phyloP scores from a whole-genome alignment of 2,888 invertebrate species.

The Didymodactylos carnosus region DNA sequence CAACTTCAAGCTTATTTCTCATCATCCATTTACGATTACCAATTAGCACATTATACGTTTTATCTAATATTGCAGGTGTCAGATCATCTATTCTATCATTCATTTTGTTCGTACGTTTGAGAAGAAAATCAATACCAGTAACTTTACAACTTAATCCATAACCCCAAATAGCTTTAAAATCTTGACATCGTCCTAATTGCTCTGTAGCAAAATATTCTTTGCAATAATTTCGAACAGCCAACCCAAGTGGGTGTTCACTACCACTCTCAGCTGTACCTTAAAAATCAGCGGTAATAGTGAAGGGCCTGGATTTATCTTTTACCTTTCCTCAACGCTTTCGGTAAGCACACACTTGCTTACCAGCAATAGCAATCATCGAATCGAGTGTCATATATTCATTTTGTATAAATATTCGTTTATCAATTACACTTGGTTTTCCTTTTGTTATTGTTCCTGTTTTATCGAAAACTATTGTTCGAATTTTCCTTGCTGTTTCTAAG shows the following conservation, averaged over 20 bases:
- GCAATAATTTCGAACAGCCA: slow-evolving; percentile 70
- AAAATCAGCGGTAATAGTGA: slow-evolving; percentile 50
- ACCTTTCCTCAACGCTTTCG: slow-evolving; percentile 40
- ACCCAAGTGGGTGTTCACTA: slow-evolving; percentile 86
- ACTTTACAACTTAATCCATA: slow-evolving; percentile 53
- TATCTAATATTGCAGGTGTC: no score
- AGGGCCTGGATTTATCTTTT: slow-evolving; percentile 44
- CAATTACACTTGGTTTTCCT: slow-evolving; percentile 58
- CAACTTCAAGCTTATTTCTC: slow-evolving; percentile 59
- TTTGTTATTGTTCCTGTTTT: slow-evolving; percentile 97
- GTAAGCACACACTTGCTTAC: no score
- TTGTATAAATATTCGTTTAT: not conserved
- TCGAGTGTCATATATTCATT: not conserved
- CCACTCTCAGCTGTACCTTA: slow-evolving; percentile 72
- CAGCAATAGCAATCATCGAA: not conserved
- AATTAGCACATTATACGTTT: slow-evolving; percentile 48
- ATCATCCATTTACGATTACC: slow-evolving; percentile 93
- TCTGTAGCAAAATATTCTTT: slow-evolving; percentile 38
- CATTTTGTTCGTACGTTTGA: not conserved
- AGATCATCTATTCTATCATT: slow-evolving; percentile 37
- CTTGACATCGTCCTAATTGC: slow-evolving; percentile 36
- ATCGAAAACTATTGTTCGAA: slow-evolving; percentile 82
- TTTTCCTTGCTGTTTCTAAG: slow-evolving; percentile 85
- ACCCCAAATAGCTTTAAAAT: slow-evolving; percentile 69
- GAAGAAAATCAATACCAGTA: not conserved